phyloP scores from a whole-genome alignment of 1,140 invertebrate genomes.

The Solen grandis region DNA sequence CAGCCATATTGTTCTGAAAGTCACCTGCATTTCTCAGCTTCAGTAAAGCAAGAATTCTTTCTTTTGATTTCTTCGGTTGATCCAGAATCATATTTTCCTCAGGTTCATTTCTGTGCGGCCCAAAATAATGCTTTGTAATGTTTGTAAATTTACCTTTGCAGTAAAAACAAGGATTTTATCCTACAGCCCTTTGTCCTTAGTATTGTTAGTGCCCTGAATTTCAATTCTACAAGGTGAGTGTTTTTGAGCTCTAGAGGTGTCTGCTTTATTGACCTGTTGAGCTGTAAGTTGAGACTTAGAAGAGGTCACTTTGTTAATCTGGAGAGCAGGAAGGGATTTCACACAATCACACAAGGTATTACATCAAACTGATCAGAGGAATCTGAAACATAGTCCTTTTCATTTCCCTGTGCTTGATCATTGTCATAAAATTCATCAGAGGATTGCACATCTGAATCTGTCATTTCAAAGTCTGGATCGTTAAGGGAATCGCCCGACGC shows the following conservation, averaged over 20 bases:
- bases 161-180: conserved; percentile 45
- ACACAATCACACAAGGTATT: not conserved
- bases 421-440: not conserved
- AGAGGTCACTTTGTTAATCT: not conserved
- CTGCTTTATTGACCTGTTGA: not conserved
- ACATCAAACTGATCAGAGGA: not conserved
- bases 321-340: not conserved
- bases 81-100: conserved; percentile 20
- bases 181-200: conserved; percentile 12
- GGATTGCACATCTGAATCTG: not conserved
- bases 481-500: not conserved
- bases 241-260: not conserved
- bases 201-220: conserved; percentile 6
- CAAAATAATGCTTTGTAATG: conserved; percentile 49
- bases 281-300: not conserved
- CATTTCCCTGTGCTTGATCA: not conserved
- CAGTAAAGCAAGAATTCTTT: conserved; percentile 4
- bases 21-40: conserved; percentile 47
- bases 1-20: conserved; percentile 35
- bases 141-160: conserved; percentile 41
- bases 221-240: not conserved
- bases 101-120: conserved; percentile 24
- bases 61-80: conserved; percentile 16
- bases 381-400: not conserved
- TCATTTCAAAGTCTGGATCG: not conserved